Conservation (phyloP, 2,888 invertebrate species). For the Drosophila gaucha region DNA sequence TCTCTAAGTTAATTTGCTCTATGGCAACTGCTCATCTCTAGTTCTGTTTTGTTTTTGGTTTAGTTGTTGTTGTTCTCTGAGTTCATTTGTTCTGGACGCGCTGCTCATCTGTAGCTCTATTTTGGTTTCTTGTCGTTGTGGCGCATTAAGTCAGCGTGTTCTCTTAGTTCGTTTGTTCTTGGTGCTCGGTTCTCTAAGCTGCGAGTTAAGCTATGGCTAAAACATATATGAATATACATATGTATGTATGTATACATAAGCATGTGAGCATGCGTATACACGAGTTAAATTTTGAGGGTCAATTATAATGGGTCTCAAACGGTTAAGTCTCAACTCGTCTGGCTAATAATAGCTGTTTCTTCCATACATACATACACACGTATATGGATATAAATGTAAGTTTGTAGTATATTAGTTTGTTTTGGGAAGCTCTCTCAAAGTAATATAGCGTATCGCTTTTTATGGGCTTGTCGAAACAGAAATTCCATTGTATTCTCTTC, state of each 20-base stretch:
- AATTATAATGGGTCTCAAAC: slow-evolving; percentile 65
- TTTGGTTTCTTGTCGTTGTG: too few relatives aligned
- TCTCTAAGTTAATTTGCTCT: slow-evolving; percentile 29
- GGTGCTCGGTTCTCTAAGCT: slow-evolving; percentile 37
- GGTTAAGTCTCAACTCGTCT: slow-evolving; percentile 44
- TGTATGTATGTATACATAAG: slow-evolving; percentile 1
- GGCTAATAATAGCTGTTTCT: slow-evolving; percentile 44
- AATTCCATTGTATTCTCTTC: slow-evolving; percentile 29
- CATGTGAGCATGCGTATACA: slow-evolving; percentile 7
- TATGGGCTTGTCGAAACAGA: slow-evolving; percentile 42
- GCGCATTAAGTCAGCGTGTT: slow-evolving; percentile 45
- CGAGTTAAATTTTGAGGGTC: slow-evolving; percentile 64
- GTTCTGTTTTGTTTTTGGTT: too few relatives aligned
- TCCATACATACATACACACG: background rate
- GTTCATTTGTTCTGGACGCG: too few relatives aligned
- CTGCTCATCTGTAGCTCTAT: slow-evolving; percentile 38
- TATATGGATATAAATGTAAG: background rate
- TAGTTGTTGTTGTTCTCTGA: too few relatives aligned
- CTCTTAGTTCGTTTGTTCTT: slow-evolving; percentile 27
- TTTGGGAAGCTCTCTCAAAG: slow-evolving; percentile 8
- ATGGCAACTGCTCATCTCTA: too few relatives aligned
- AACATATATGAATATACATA: slow-evolving; percentile 16
- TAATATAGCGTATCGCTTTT: slow-evolving; percentile 29
- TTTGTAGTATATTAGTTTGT: slow-evolving; percentile 1
- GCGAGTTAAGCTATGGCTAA: slow-evolving; percentile 44